Evolutionary conservation across 2,888 invertebrate species (phyloP).

Genomic region (Alcis repandata): DNA sequence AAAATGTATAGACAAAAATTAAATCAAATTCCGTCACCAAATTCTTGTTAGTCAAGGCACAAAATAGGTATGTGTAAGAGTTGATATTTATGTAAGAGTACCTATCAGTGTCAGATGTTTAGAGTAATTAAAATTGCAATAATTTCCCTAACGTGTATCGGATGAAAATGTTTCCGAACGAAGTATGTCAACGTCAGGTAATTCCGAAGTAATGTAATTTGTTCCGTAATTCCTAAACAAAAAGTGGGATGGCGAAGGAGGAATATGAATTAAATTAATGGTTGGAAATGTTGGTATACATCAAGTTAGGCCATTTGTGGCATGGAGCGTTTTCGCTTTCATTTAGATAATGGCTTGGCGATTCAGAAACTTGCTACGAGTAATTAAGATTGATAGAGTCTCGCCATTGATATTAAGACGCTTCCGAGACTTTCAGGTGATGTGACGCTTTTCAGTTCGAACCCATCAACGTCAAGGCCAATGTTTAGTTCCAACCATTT

Average conservation of each 20-base stretch:
- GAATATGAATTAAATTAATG: slow-evolving; percentile 48
- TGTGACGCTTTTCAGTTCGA: slow-evolving; percentile 40
- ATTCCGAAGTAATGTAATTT: slow-evolving; percentile 49
- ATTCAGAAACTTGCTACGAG: slow-evolving; percentile 65
- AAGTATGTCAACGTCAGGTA: slow-evolving; percentile 49
- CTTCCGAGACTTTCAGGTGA: slow-evolving; percentile 45
- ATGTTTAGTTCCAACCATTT: slow-evolving; percentile 21
- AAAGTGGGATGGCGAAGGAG: slow-evolving; percentile 43
- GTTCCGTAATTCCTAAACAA: slow-evolving; percentile 51
- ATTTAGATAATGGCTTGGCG: slow-evolving; percentile 72
- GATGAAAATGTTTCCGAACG: slow-evolving; percentile 42
- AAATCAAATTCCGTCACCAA: slow-evolving; percentile 4
- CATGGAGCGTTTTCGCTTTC: slow-evolving; percentile 58
- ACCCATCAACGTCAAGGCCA: slow-evolving; percentile 26
- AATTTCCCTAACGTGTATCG: slow-evolving; percentile 40
- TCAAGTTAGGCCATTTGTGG: slow-evolving; percentile 44
- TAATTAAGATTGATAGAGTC: slow-evolving; percentile 74
- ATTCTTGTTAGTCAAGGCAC: background rate
- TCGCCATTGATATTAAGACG: slow-evolving; percentile 62
- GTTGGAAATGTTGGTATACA: slow-evolving; percentile 39
- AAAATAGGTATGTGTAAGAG: too few species aligned
- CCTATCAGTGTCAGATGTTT: slow-evolving; percentile 42
- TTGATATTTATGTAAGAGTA: slow-evolving; percentile 26
- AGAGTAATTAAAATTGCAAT: slow-evolving; percentile 51
- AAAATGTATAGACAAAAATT: background rate